A percentile compares a stretch with the other conserved stretches of the same genome.
Conservation (phyloP, 2,888 invertebrate species). For the Villa cingulata region DNA sequence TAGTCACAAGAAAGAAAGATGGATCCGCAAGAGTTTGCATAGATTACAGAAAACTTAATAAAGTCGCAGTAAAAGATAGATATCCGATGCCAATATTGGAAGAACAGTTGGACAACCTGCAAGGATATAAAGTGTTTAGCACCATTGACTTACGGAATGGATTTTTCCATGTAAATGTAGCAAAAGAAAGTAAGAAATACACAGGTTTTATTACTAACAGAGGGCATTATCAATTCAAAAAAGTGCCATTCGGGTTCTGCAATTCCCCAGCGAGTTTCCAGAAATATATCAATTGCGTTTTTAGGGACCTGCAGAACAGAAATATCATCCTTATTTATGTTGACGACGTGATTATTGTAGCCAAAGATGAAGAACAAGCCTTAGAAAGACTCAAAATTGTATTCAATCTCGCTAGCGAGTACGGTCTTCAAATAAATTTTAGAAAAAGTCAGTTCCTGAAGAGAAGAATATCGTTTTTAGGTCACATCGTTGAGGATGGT, state of each 20-base stretch:
- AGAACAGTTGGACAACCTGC: too few species aligned
- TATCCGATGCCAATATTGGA: too few species aligned
- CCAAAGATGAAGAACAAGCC: conserved; percentile 1
- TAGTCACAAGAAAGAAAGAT: too few species aligned
- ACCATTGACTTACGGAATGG: too few species aligned
- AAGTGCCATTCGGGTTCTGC: conserved; percentile 3
- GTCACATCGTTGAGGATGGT: conserved; percentile 3
- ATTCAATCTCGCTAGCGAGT: conserved; percentile 3
- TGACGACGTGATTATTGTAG: conserved; percentile 17
- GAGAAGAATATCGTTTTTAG: conserved; percentile 6
- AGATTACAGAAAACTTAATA: too few species aligned
- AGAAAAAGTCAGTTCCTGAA: conserved; percentile 17
- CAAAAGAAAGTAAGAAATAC: too few species aligned
- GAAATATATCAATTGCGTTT: conserved; percentile 13
- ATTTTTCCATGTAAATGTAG: too few species aligned
- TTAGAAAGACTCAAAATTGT: conserved; percentile 5
- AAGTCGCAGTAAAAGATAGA: too few species aligned
- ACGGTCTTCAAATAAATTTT: conserved; percentile 12
- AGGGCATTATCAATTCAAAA: conserved; percentile 18
- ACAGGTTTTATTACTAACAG: too few species aligned
- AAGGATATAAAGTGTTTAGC: too few species aligned
- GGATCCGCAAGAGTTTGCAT: too few species aligned
- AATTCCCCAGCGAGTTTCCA: conserved; percentile 19
- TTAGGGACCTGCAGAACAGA: conserved; percentile 7
- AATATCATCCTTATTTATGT: conserved; percentile 14